These are phyloP conservation scores for Saccopteryx bilineata DNA, from an alignment of 2,113 vertebrate genomes.

Conservation along the genomic window DNA sequence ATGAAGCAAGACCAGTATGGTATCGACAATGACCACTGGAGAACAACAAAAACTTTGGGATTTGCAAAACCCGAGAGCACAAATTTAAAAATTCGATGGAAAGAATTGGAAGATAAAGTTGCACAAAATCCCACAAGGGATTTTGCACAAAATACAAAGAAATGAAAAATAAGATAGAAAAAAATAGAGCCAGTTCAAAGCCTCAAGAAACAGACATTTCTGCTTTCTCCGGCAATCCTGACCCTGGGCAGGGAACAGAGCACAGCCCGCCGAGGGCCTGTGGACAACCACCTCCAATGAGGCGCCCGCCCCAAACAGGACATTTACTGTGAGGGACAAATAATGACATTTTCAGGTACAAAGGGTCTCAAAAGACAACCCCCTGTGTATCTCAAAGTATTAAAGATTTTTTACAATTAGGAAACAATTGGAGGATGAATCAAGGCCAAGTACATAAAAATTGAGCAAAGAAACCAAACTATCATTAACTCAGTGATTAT, in stretches of 20 bases:
- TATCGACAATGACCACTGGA: not conserved
- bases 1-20: not conserved
- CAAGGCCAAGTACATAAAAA: constrained; percentile 11
- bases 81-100: not conserved
- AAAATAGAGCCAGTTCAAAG: not conserved
- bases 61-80: not conserved
- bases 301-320: not conserved
- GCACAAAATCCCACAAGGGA: not conserved
- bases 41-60: not conserved
- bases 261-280: not conserved
- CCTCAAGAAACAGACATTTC: not conserved
- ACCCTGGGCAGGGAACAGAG: not conserved
- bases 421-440: not conserved
- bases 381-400: not conserved
- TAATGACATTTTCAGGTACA: not conserved
- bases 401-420: not conserved
- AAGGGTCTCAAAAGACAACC: not conserved
- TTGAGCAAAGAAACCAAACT: not conserved
- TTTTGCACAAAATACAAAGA: not conserved
- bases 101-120: not conserved
- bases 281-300: not conserved
- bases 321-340: not conserved
- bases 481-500: not conserved
- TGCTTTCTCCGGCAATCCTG: not conserved
- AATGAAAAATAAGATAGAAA: not conserved